Evolutionary conservation across 2,797 vertebrate genomes (phyloP).

Genomic region (Myotis planiceps): DNA sequence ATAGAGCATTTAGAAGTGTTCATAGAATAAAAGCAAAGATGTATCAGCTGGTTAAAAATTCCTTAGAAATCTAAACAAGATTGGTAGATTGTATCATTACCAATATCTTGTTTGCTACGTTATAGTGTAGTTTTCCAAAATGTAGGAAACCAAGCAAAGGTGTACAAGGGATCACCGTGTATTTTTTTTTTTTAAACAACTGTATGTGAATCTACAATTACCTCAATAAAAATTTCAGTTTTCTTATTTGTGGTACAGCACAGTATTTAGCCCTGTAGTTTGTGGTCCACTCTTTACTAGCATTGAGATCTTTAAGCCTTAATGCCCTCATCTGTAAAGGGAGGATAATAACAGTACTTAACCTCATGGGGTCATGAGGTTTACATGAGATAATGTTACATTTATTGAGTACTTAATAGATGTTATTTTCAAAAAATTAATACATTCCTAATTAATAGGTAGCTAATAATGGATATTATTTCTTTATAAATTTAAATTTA

Average conservation of each 20-base stretch:
- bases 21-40: not conserved
- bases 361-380: not conserved
- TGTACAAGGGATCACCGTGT: not conserved
- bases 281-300: not conserved
- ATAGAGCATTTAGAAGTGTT: not conserved
- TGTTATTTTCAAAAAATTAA: not conserved
- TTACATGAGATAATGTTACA: not conserved
- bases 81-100: not conserved
- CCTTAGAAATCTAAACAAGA: not conserved
- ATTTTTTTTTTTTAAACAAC: not conserved
- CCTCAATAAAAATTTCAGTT: not conserved
- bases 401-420: slow-evolving; percentile 16
- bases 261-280: not conserved
- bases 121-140: not conserved
- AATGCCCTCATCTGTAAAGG: not conserved
- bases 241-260: not conserved
- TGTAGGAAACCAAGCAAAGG: not conserved
- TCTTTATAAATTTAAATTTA: slow-evolving; percentile 33
- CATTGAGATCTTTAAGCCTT: not conserved
- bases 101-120: not conserved
- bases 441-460: not conserved
- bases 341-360: not conserved
- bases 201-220: not conserved
- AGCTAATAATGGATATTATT: not conserved
- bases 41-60: not conserved